phyloP scores from a whole-genome alignment of 2,797 vertebrate genomes.

The Neosalanx taihuensis region DNA sequence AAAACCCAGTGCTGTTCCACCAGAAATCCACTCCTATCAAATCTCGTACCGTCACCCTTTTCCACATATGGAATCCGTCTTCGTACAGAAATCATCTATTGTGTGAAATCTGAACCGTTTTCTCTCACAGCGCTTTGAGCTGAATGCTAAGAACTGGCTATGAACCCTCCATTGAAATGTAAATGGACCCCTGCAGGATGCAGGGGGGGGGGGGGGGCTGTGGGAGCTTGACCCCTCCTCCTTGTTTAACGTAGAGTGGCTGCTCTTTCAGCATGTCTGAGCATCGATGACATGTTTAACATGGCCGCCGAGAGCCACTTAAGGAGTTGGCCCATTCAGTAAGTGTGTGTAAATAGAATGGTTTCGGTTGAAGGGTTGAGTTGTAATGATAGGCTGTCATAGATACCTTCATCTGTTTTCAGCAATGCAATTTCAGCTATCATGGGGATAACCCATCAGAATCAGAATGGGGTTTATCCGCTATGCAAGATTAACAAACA shows the following conservation, averaged over 20 bases:
- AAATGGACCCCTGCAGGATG: constrained; percentile 46
- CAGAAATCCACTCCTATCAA: background rate
- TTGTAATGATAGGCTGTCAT: too few relatives aligned
- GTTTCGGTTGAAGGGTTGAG: too few relatives aligned
- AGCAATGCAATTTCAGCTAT: too few relatives aligned
- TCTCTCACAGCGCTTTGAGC: constrained; percentile 28
- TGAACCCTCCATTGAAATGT: constrained; percentile 62
- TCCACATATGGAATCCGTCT: constrained; percentile 5
- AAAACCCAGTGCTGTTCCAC: background rate
- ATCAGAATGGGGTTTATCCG: too few relatives aligned
- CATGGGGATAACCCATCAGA: too few relatives aligned
- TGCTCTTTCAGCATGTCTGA: constrained; percentile 29
- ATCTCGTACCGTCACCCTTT: background rate
- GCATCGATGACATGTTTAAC: constrained; percentile 18
- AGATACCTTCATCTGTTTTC: too few relatives aligned
- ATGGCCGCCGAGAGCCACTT: background rate
- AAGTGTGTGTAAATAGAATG: background rate
- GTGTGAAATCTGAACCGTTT: constrained; percentile 33
- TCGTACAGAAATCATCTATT: background rate
- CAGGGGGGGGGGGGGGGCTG: constrained; percentile 14
- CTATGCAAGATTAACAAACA: too few relatives aligned
- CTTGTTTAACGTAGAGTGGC: constrained; percentile 31
- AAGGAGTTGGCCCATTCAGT: background rate
- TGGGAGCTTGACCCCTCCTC: constrained; percentile 31
- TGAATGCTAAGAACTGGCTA: constrained; percentile 51